Base-by-base conservation (phyloP, 2,113 vertebrate species). In the Trematocara marginatum region DNA sequence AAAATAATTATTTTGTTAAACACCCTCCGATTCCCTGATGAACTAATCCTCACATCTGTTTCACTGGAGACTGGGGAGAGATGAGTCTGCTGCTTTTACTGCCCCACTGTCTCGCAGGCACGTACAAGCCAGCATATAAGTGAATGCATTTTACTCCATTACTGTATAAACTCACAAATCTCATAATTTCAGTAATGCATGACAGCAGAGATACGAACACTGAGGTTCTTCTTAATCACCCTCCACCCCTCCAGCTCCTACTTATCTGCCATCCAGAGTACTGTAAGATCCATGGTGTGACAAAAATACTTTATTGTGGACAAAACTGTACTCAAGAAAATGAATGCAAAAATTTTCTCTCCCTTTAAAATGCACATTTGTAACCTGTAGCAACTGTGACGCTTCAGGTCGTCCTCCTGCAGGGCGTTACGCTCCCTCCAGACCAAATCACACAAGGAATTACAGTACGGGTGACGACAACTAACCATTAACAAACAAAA, bases 41-140 rank as follows among this genome's bases (percentile, higher is more conserved):
- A 88, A 88, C 59, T 89, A 94, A 94, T 94, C 92, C 91, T 71
- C 89, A 91, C 92, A 94, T 95, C 92, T 94, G 94, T 88, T 92
- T 91, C 52, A 74, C 83, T 82, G 78, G 81, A 91, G 85, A 90
- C 82, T 86, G 86, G 89, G 86, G 89, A 38, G 88, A 86, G 91
- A 89, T 94, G 93, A 88, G 92, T 86, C 89, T 93, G 76, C 79
- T 87, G 92, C 88, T 85, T 92, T 91, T 82, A 53, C 88, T 81
- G 84, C 90, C 76, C 84, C 53, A 61, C 29, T 74, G 71, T 6
- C 57, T 66, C 71, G 82, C 80, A 81, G 29, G 9, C 85, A 89
- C 16, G 1, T 9, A 57, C 45, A 76, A 52, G 9, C 10, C 6
- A 78, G 74, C 52, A 45, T 64, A 66, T 45, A 71, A 16, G 23